Conservation (phyloP, 2,888 invertebrate species). For the Nephrotoma appendiculata region DNA sequence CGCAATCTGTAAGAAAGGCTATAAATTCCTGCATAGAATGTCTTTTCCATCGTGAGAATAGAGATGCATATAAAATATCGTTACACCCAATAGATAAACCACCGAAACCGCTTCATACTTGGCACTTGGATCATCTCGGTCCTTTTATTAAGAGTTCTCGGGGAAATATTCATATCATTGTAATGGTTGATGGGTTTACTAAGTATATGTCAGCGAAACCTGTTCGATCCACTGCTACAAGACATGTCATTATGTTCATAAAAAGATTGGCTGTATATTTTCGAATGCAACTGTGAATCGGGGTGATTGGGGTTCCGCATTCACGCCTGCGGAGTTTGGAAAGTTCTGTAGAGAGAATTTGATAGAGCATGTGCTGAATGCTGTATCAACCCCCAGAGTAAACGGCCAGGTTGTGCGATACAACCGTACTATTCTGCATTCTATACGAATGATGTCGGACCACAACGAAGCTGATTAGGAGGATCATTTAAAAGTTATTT, state of each 20-base stretch:
- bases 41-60: neutral
- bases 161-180: too few relatives aligned
- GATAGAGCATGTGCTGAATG: neutral
- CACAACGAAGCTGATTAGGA: neutral
- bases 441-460: neutral
- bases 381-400: neutral
- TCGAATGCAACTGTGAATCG: neutral
- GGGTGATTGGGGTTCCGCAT: neutral
- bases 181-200: neutral
- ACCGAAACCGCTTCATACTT: neutral
- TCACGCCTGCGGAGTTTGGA: neutral
- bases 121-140: too few relatives aligned
- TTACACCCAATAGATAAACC: neutral
- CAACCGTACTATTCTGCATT: neutral
- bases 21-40: neutral
- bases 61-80: neutral
- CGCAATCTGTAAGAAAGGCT: neutral
- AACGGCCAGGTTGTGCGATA: neutral
- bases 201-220: neutral
- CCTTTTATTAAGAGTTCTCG: neutral
- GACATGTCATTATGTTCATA: neutral
- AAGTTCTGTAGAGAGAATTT: neutral
- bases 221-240: neutral
- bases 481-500: neutral
- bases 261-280: too few relatives aligned